These are phyloP conservation scores for Parthenolecanium corni DNA, from an alignment of 2,888 invertebrate genomes.

Conservation along the genomic window DNA sequence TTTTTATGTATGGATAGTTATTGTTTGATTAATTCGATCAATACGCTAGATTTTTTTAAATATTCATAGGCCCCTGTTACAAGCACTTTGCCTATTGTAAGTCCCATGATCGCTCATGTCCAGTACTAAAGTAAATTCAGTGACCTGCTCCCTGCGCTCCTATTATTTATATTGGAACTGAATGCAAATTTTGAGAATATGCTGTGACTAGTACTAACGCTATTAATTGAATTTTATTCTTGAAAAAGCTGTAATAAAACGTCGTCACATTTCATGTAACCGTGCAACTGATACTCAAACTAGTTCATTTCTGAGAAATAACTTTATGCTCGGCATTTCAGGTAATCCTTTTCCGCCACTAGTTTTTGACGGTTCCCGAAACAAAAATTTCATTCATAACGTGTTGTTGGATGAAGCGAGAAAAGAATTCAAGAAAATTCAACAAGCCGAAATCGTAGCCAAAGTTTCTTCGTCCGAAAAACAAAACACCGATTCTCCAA, in stretches of 20 bases:
- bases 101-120: no score
- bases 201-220: neutral
- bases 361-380: constrained; percentile 46
- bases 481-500: neutral
- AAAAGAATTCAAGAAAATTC: constrained; percentile 59
- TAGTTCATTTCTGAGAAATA: neutral
- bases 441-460: constrained; percentile 49
- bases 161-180: neutral
- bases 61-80: no score
- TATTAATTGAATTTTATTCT: no score
- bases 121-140: no score
- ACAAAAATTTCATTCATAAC: constrained; percentile 66
- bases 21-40: no score
- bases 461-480: constrained; percentile 7
- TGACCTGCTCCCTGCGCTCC: no score
- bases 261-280: no score
- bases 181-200: neutral
- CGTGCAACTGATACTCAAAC: neutral
- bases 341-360: constrained; percentile 72
- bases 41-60: no score
- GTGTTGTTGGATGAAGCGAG: constrained; percentile 70
- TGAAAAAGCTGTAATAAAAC: no score
- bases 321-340: constrained; percentile 32
- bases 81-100: no score
- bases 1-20: no score